Conservation (phyloP, 2,113 vertebrate genomes). For the Zeus faber region DNA sequence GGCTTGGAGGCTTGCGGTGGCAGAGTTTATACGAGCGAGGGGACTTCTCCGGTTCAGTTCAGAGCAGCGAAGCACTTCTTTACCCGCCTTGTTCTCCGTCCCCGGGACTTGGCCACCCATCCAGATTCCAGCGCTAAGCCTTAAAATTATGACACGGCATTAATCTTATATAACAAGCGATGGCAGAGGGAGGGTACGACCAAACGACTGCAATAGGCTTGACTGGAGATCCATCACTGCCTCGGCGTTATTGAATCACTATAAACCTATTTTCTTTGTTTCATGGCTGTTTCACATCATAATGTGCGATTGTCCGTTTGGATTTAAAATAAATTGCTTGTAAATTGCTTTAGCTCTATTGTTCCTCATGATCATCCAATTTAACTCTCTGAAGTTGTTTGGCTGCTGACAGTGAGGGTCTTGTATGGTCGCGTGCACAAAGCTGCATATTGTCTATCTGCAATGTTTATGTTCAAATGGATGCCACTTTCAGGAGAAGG, state of each 20-base stretch:
- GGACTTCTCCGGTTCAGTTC: conserved; percentile 11
- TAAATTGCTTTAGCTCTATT: conserved; percentile 6
- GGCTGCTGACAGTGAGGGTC: neutral
- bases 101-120: conserved; percentile 6
- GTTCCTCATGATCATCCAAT: neutral
- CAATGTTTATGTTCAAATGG: too few relatives aligned
- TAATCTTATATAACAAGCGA: conserved; percentile 30
- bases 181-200: conserved; percentile 5
- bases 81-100: conserved; percentile 12
- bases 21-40: too few relatives aligned
- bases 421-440: neutral
- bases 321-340: too few relatives aligned
- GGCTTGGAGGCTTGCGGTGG: too few relatives aligned
- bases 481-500: too few relatives aligned
- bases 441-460: too few relatives aligned
- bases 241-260: conserved; percentile 4
- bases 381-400: neutral
- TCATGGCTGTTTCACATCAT: conserved; percentile 18
- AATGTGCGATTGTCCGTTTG: too few relatives aligned
- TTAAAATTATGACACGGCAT: conserved; percentile 21
- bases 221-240: conserved; percentile 11
- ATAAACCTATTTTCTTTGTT: conserved; percentile 14
- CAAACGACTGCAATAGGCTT: neutral
- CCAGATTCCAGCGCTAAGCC: conserved; percentile 14
- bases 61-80: conserved; percentile 19